A percentile compares a stretch with the other conserved stretches of the same genome.
phyloP scores from a whole-genome alignment of 2,888 invertebrate species.

The Sclerodermus sp. region DNA sequence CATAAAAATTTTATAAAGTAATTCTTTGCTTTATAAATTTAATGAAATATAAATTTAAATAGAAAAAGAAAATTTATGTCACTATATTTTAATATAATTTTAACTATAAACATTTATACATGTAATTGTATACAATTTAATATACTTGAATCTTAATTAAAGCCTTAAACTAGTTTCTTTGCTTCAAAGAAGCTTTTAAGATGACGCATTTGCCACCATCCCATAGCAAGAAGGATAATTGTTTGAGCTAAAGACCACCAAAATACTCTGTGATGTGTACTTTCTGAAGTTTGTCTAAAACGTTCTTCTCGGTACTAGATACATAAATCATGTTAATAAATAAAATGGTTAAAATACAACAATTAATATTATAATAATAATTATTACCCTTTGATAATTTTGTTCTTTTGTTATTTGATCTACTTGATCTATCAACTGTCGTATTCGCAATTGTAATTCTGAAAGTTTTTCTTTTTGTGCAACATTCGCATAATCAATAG shows the following conservation, averaged over 20 bases:
- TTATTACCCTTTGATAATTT: slow-evolving; percentile 89
- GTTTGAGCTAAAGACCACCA: slow-evolving; percentile 98
- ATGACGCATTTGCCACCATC: slow-evolving; percentile 99
- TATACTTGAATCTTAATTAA: no score
- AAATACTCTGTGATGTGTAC: slow-evolving; percentile 90
- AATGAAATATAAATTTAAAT: neutral
- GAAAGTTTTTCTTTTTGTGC: slow-evolving; percentile 97
- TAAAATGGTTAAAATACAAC: slow-evolving; percentile 5
- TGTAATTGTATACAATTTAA: no score
- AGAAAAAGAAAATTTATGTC: no score
- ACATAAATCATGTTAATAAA: slow-evolving; percentile 29
- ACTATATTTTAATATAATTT: no score
- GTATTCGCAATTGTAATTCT: slow-evolving; percentile 90
- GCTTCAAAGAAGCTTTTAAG: slow-evolving; percentile 99
- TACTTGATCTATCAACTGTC: slow-evolving; percentile 95
- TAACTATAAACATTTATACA: no score
- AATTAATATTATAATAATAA: slow-evolving; percentile 8
- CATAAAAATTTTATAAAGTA: no score
- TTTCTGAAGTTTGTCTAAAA: slow-evolving; percentile 96
- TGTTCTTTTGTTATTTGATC: slow-evolving; percentile 99
- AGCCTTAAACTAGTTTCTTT: slow-evolving; percentile 89
- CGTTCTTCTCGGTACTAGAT: slow-evolving; percentile 94
- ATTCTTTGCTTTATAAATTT: no score
- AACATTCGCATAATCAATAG: slow-evolving; percentile 95
- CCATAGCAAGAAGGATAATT: slow-evolving; percentile 85